phyloP scores from a whole-genome alignment of 2,888 invertebrate genomes.

The Folsomia candida region DNA sequence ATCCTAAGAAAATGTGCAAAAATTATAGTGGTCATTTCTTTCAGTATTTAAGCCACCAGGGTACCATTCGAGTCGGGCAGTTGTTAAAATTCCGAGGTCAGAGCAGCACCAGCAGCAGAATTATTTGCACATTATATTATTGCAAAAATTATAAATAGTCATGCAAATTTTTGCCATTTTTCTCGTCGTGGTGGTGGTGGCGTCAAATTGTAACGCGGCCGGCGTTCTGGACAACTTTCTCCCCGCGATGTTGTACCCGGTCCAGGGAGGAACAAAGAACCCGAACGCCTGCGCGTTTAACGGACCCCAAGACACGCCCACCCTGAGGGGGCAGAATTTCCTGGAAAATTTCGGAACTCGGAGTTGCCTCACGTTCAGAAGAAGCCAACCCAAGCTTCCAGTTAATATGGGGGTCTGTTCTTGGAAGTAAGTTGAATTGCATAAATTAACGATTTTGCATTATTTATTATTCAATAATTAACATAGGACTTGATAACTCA shows the following conservation, averaged over 20 bases:
- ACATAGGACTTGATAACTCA: too few species aligned
- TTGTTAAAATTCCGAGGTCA: too few species aligned
- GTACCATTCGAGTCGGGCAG: too few species aligned
- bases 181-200: too few species aligned
- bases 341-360: constrained; percentile 32
- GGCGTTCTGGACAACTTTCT: background rate
- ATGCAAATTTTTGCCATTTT: too few species aligned
- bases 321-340: constrained; percentile 31
- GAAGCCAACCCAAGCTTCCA: constrained; percentile 24
- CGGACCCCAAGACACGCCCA: constrained; percentile 30
- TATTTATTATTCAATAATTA: background rate
- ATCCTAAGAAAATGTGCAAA: too few species aligned
- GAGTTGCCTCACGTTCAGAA: constrained; percentile 32
- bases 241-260: background rate
- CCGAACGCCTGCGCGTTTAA: constrained; percentile 33
- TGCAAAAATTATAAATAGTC: too few species aligned
- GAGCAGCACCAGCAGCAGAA: too few species aligned
- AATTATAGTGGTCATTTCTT: too few species aligned
- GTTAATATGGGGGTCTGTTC: constrained; percentile 31
- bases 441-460: background rate
- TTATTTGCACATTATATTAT: too few species aligned
- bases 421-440: constrained; percentile 33
- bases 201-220: too few species aligned
- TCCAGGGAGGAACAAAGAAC: background rate
- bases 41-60: too few species aligned